Conservation (phyloP, 2,113 vertebrate species). For the Megatriorchis doriae region DNA sequence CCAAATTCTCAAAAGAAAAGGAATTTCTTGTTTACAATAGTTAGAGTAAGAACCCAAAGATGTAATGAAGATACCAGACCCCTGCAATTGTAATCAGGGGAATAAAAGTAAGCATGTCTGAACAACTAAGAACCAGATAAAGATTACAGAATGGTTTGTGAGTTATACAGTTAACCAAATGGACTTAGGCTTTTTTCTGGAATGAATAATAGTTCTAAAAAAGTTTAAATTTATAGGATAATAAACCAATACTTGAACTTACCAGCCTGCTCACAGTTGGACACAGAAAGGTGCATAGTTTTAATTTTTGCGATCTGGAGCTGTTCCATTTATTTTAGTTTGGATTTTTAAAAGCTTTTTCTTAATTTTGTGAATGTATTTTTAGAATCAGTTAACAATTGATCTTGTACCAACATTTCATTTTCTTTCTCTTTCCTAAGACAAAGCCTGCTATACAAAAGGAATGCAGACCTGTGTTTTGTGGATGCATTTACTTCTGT, state of each 20-base stretch:
- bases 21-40: not conserved
- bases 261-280: not conserved
- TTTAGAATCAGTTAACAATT: not conserved
- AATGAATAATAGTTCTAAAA: no score
- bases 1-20: not conserved
- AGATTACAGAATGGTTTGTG: not conserved
- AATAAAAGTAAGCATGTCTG: rapidly evolving
- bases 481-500: not conserved
- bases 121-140: not conserved
- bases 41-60: not conserved
- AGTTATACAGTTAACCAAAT: not conserved
- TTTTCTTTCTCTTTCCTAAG: not conserved
- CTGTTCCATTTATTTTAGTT: not conserved
- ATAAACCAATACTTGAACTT: not conserved
- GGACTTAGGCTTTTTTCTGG: not conserved
- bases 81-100: not conserved
- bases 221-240: not conserved
- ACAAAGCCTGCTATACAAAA: not conserved
- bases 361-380: not conserved
- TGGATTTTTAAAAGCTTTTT: not conserved
- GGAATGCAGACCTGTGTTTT: not conserved
- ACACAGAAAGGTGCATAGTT: not conserved
- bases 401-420: not conserved
- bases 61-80: not conserved
- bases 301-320: not conserved